phyloP scores from a whole-genome alignment of 2,113 vertebrate species.

The Lontra canadensis region DNA sequence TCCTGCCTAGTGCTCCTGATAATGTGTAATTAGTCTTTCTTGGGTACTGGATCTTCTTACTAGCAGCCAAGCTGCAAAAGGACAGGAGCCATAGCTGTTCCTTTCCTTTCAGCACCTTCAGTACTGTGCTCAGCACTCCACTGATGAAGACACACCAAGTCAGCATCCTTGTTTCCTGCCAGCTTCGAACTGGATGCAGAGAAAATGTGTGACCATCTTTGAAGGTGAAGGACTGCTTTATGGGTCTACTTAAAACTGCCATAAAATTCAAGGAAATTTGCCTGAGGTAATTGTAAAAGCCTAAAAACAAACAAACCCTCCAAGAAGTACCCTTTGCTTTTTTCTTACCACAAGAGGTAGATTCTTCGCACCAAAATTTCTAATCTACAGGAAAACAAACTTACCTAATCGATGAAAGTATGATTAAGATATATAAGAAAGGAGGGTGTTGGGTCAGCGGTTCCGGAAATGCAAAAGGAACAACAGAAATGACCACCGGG shows the following conservation, averaged over 20 bases:
- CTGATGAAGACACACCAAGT: not conserved
- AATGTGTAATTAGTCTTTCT: not conserved
- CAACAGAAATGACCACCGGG: no score
- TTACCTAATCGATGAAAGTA: not conserved
- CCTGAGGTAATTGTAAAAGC: not conserved
- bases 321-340: not conserved
- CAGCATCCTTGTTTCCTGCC: not conserved
- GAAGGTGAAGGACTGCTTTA: not conserved
- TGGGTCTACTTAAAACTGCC: not conserved
- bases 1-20: not conserved
- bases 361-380: not conserved
- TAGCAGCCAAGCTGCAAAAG: not conserved
- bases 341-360: not conserved
- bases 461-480: no score
- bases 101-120: not conserved
- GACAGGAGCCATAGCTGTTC: not conserved
- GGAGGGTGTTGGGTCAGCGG: not conserved
- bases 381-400: slow-evolving; percentile 4
- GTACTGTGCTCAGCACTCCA: not conserved
- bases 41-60: not conserved
- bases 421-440: not conserved
- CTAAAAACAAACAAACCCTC: not conserved
- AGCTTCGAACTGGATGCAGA: not conserved
- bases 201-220: not conserved
- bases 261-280: not conserved